Evolutionary conservation across 2,113 vertebrate genomes (phyloP).

Genomic region (Syngnathus typhle): DNA sequence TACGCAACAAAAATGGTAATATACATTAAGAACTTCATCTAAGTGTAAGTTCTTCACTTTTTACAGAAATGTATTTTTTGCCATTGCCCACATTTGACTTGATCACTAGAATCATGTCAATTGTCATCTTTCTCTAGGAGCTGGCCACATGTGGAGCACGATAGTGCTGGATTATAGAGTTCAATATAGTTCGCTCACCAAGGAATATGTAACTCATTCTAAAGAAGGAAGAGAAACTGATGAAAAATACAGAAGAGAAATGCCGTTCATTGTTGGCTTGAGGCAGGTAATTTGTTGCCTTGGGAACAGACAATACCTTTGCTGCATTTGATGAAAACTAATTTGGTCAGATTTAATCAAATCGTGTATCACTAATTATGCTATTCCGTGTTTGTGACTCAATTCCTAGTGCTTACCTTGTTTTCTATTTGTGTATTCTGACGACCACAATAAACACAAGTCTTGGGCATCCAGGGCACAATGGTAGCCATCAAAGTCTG

Average conservation of each 20-base stretch:
- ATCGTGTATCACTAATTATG: not conserved
- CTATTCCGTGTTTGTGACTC: not conserved
- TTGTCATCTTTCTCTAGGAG: not conserved
- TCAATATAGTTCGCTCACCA: not conserved
- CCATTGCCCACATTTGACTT: not conserved
- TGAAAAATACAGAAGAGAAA: not conserved
- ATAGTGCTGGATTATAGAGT: not conserved
- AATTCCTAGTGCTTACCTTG: not conserved
- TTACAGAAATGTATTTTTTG: not conserved
- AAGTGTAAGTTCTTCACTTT: not conserved
- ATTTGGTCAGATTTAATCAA: not conserved
- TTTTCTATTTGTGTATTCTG: not conserved
- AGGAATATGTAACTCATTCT: not conserved
- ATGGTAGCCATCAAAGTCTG: not conserved
- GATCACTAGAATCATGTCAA: not conserved
- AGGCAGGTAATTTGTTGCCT: not conserved
- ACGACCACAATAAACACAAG: not conserved
- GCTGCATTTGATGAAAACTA: not conserved
- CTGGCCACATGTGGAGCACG: not conserved
- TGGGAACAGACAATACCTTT: not conserved
- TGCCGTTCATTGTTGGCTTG: not conserved
- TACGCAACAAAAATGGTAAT: too few relatives aligned
- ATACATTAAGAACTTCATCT: too few relatives aligned
- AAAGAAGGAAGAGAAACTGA: not conserved
- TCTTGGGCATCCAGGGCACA: not conserved